Base-by-base conservation (phyloP, 2,113 vertebrate species). In the Xiphophorus maculatus region DNA sequence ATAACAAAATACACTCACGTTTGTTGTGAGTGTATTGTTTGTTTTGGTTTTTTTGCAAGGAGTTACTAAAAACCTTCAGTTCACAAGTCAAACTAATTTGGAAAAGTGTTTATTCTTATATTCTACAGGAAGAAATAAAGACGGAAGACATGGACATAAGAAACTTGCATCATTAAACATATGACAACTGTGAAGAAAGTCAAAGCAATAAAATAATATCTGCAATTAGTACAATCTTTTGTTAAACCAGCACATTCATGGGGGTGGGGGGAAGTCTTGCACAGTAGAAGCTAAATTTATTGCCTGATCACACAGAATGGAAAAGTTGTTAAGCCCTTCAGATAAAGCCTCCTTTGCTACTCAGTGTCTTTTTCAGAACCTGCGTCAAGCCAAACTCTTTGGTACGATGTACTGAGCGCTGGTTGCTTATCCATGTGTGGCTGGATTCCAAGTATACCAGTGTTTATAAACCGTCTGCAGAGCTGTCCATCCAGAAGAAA, bases 81-180 rank as follows among this genome's bases (percentile, higher is more conserved):
- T 64, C 4, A 63, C 1, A 5, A 54, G 48, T 27, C 32, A 28
- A 37, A 40, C 62, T 64, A 9, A 74, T 81, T 92, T 92, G 89
- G 67, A 84, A 92, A 90, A 91, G 88, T 79, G 76, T 94, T 95
- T 93, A 93, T 94, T 94, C 70, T 85, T 89, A 87, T 85, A 81
- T 78, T 83, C 81, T 90, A 89, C 78, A 93, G 85, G 87, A 89
- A 88, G 86, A 82, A 71, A 66, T 76, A 82, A 92, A 84, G 44
- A 78, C 25, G 65, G 69, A 30, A 84, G 71, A 87, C 82, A 80
- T 75, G 67, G 76, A 74, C 69, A 84, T n/a, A 66, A 54, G 33
- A 76, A 61, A 74, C 63, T 84, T 69, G 72, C 87, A 87, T 79
- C 83, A 93, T 89, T 91, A 89, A 86, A 65, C 81, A 72, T 69